Conservation (phyloP, 2,888 invertebrate species). For the Synanthedon myopaeformis region DNA sequence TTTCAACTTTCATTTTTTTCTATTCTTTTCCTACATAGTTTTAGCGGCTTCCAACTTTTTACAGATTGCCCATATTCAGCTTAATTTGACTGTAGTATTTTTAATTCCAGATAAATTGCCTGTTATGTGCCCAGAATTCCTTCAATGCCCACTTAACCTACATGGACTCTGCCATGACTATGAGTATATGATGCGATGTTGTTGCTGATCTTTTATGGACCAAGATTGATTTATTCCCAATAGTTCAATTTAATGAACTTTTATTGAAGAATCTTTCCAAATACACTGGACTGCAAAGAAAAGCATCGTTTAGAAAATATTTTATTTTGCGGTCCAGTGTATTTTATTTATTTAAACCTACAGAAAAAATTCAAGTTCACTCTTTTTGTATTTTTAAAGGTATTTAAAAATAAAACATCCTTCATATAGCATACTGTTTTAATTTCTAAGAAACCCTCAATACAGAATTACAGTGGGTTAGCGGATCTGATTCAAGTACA, state of each 20-base stretch:
- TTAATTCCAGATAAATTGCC: constrained; percentile 64
- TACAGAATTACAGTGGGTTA: constrained; percentile 67
- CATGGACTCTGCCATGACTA: constrained; percentile 72
- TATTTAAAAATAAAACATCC: constrained; percentile 51
- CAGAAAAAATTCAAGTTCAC: too few relatives aligned
- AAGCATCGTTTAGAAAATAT: too few relatives aligned
- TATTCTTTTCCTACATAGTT: too few relatives aligned
- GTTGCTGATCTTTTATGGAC: constrained; percentile 41
- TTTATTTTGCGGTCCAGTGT: too few relatives aligned
- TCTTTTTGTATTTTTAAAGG: not conserved
- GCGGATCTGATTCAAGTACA: constrained; percentile 57
- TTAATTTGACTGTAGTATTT: not conserved
- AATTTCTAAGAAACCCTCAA: constrained; percentile 69
- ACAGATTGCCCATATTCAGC: too few relatives aligned
- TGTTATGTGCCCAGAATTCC: constrained; percentile 61
- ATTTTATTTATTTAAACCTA: too few relatives aligned
- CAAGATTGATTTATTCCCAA: too few relatives aligned
- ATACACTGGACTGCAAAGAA: too few relatives aligned
- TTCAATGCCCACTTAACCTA: constrained; percentile 70
- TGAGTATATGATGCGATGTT: constrained; percentile 75
- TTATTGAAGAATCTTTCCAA: too few relatives aligned
- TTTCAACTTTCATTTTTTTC: too few relatives aligned
- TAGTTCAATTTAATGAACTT: too few relatives aligned
- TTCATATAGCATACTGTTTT: constrained; percentile 66
- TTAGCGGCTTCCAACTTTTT: too few relatives aligned